These are phyloP conservation scores for Sebastes steindachneri DNA, from an alignment of 2,797 vertebrate genomes.

Conservation along the genomic window DNA sequence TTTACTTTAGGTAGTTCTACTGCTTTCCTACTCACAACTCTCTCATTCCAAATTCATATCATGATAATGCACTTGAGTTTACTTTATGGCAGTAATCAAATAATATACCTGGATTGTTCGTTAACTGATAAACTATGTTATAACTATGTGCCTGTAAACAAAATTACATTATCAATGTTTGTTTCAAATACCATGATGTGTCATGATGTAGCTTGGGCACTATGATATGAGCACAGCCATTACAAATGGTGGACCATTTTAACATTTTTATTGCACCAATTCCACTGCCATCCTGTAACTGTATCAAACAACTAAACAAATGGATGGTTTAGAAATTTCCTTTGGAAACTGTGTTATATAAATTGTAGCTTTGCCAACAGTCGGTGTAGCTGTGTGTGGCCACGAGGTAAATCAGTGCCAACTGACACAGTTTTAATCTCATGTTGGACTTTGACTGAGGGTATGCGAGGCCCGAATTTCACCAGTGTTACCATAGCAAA, in stretches of 20 bases:
- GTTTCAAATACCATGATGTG: neutral
- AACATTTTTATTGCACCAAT: neutral
- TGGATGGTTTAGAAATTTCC: neutral
- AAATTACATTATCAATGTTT: neutral
- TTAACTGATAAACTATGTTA: too few species aligned
- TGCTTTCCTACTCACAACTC: constrained; percentile 3
- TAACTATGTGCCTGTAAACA: too few species aligned
- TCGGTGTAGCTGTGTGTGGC: neutral
- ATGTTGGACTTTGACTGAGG: too few species aligned
- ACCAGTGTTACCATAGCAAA: neutral
- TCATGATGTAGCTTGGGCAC: neutral
- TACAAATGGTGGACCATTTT: neutral
- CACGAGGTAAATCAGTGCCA: neutral
- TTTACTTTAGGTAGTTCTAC: neutral
- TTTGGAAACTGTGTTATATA: neutral
- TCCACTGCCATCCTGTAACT: neutral
- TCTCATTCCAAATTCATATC: neutral
- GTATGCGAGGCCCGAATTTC: neutral
- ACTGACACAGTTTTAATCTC: too few species aligned
- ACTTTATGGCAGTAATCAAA: neutral
- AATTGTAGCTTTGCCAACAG: too few species aligned
- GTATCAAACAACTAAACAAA: neutral
- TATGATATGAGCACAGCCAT: neutral
- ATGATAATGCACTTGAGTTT: neutral
- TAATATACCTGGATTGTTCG: too few species aligned